These are phyloP conservation scores for Hypomecis punctinalis DNA, from an alignment of 2,888 invertebrate genomes.

Conservation along the genomic window DNA sequence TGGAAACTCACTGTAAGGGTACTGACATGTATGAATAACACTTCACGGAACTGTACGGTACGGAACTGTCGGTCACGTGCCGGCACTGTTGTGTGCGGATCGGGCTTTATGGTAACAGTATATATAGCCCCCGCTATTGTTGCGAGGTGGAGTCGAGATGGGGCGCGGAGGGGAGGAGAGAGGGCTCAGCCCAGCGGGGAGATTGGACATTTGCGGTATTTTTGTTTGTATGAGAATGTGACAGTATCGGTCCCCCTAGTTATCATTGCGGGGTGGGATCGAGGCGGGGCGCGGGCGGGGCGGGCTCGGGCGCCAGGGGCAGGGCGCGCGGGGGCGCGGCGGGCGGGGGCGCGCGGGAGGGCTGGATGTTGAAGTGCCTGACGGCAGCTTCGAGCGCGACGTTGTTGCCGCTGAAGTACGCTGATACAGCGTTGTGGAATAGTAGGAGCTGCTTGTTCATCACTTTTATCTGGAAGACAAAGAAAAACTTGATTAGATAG, in stretches of 20 bases:
- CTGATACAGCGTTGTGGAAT: constrained; percentile 98
- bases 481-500: background rate
- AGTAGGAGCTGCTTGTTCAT: constrained; percentile 99
- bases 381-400: constrained; percentile 96
- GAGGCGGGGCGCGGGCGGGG: constrained; percentile 23
- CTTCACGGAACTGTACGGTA: too few species aligned
- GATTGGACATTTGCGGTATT: too few species aligned
- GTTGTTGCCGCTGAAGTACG: constrained; percentile 98
- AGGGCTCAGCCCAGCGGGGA: too few species aligned
- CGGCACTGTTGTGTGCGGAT: too few species aligned
- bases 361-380: constrained; percentile 96
- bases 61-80: too few species aligned
- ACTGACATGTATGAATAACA: too few species aligned
- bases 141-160: too few species aligned
- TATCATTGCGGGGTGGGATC: constrained; percentile 20
- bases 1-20: too few species aligned
- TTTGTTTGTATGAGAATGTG: background rate
- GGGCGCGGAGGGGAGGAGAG: too few species aligned
- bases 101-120: too few species aligned
- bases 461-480: constrained; percentile 94
- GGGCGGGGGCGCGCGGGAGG: constrained; percentile 37
- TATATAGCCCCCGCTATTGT: too few species aligned
- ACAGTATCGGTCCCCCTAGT: background rate
- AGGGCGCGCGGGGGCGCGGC: constrained; percentile 37
- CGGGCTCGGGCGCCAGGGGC: constrained; percentile 27